Evolutionary conservation across 2,888 invertebrate species (phyloP).

Genomic region (Calliopum simillimum): DNA sequence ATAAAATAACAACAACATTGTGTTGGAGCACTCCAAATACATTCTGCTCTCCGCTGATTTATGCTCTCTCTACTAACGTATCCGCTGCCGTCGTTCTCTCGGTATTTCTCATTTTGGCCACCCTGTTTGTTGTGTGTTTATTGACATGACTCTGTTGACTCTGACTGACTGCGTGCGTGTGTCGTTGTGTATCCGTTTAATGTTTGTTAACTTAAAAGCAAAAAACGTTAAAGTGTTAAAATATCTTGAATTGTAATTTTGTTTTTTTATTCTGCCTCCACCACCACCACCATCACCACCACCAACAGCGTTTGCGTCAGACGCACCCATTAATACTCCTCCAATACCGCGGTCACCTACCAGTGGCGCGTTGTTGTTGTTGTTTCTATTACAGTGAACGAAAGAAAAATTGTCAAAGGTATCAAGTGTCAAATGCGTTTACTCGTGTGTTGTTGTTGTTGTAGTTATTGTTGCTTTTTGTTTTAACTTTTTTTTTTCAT

Average conservation of each 20-base stretch:
- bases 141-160: conserved; percentile 4
- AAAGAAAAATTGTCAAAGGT: conserved; percentile 21
- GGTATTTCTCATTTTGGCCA: conserved; percentile 12
- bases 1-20: too few species aligned
- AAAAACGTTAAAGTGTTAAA: conserved; percentile 13
- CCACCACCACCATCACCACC: background rate
- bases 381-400: too few species aligned
- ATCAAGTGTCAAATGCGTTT: conserved; percentile 15
- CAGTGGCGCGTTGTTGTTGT: conserved; percentile 2
- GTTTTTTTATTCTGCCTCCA: background rate
- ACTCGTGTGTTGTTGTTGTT: background rate
- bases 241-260: background rate
- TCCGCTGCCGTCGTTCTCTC: conserved; percentile 29
- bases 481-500: background rate
- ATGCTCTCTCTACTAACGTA: background rate
- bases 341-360: background rate
- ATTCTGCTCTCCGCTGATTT: background rate
- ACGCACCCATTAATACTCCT: background rate
- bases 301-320: background rate
- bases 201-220: background rate
- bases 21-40: background rate
- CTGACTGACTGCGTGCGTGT: background rate
- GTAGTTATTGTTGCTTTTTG: background rate
- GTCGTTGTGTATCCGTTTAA: conserved; percentile 11
- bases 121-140: conserved; percentile 16